Evolutionary conservation across 2,113 vertebrate genomes (phyloP).

Genomic region (Ptilorrhoa leucosticta): DNA sequence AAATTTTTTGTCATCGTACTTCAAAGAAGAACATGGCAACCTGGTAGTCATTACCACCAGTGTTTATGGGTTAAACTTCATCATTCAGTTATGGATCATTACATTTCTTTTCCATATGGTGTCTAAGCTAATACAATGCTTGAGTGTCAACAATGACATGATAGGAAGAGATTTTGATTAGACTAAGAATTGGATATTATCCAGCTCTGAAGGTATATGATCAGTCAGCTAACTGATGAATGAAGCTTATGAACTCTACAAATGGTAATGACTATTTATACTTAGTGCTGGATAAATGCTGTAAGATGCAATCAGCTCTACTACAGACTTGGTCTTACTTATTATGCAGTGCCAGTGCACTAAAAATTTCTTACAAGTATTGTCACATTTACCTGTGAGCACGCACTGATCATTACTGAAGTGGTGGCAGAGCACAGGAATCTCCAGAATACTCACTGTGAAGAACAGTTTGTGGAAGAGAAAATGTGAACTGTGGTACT

Average conservation of each 20-base stretch:
- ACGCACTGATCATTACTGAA: neutral
- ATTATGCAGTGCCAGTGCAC: neutral
- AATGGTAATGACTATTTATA: neutral
- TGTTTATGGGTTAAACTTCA: conserved; percentile 6
- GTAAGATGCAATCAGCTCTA: neutral
- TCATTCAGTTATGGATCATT: neutral
- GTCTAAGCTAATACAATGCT: neutral
- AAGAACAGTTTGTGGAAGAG: neutral
- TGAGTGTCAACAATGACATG: neutral
- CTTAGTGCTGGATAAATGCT: neutral
- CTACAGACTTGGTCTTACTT: neutral
- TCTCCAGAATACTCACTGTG: neutral
- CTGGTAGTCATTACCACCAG: conserved; percentile 32
- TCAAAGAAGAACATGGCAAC: neutral
- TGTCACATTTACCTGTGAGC: neutral
- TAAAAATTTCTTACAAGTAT: neutral
- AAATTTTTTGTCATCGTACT: neutral
- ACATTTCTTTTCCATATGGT: neutral
- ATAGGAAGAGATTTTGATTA: conserved; percentile 6
- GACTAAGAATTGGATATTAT: neutral
- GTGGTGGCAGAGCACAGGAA: neutral
- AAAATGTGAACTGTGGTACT: neutral
- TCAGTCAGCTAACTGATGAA: neutral
- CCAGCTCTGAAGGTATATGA: neutral
- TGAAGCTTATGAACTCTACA: neutral